These are phyloP conservation scores for Arizona elegans DNA, from an alignment of 2,113 vertebrate genomes.

Conservation along the genomic window DNA sequence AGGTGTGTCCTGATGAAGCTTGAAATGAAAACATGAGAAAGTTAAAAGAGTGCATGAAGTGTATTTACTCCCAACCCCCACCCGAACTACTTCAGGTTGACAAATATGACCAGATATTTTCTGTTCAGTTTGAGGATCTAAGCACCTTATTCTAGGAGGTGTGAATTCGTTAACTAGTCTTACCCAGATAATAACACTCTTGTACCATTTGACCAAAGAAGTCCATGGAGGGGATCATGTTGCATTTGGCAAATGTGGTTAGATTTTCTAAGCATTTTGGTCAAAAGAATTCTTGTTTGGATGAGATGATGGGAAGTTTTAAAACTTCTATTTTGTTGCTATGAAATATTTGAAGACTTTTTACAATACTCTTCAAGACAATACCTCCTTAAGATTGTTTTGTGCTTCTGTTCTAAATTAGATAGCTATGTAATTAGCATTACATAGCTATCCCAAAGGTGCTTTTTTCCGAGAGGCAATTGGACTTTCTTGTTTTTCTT, in stretches of 20 bases:
- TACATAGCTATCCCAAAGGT: not conserved
- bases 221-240: too few relatives aligned
- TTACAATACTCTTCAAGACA: not conserved
- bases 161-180: not conserved
- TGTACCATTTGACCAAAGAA: not conserved
- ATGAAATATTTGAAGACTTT: not conserved
- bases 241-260: not conserved
- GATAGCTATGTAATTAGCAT: not conserved
- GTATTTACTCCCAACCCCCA: not conserved
- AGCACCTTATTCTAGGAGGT: not conserved
- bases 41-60: not conserved
- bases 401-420: not conserved
- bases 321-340: not conserved
- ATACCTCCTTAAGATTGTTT: not conserved
- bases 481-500: too few relatives aligned
- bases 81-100: not conserved
- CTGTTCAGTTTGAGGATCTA: too few relatives aligned
- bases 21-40: not conserved
- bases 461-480: too few relatives aligned
- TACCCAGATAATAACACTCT: not conserved
- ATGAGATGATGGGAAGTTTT: not conserved
- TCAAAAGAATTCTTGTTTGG: not conserved
- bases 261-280: not conserved
- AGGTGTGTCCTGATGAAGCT: not conserved
- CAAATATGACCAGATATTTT: not conserved